These are phyloP conservation scores for Cosmia pyralina DNA, from an alignment of 2,888 invertebrate genomes.

Conservation along the genomic window DNA sequence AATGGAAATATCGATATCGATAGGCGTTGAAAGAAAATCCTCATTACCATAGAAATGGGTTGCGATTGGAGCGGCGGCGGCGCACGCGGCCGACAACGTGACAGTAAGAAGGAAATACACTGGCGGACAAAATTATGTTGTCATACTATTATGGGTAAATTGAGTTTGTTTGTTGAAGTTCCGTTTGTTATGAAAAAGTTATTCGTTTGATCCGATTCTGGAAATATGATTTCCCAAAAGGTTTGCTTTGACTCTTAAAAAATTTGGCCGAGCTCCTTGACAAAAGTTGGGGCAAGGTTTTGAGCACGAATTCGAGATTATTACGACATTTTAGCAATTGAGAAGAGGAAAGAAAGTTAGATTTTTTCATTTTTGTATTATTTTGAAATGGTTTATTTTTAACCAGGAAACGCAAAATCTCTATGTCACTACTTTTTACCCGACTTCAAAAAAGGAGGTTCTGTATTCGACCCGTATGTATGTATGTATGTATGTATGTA, in stretches of 20 bases:
- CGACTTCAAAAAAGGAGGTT: too few species aligned
- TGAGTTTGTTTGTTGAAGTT: constrained; percentile 38
- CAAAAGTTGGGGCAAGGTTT: background rate
- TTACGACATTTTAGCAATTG: background rate
- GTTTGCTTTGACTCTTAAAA: constrained; percentile 17
- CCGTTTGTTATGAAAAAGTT: constrained; percentile 29
- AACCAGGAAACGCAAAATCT: background rate
- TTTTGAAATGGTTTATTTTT: background rate
- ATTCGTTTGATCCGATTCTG: constrained; percentile 27
- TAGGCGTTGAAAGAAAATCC: constrained; percentile 51
- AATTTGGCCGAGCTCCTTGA: background rate
- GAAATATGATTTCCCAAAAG: constrained; percentile 18
- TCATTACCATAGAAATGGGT: constrained; percentile 63
- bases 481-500: too few species aligned
- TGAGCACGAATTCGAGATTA: background rate
- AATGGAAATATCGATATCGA: constrained; percentile 45
- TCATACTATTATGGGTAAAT: constrained; percentile 22
- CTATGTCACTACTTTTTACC: too few species aligned
- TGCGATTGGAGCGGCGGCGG: constrained; percentile 15
- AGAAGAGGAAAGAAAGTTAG: background rate
- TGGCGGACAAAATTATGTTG: constrained; percentile 26
- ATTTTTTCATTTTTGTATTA: background rate
- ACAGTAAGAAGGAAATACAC: constrained; percentile 31
- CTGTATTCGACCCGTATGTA: too few species aligned
- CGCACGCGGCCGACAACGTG: constrained; percentile 22